Evolutionary conservation across 2,888 invertebrate species (phyloP).

Genomic region (Nipponacmea schrenckii): DNA sequence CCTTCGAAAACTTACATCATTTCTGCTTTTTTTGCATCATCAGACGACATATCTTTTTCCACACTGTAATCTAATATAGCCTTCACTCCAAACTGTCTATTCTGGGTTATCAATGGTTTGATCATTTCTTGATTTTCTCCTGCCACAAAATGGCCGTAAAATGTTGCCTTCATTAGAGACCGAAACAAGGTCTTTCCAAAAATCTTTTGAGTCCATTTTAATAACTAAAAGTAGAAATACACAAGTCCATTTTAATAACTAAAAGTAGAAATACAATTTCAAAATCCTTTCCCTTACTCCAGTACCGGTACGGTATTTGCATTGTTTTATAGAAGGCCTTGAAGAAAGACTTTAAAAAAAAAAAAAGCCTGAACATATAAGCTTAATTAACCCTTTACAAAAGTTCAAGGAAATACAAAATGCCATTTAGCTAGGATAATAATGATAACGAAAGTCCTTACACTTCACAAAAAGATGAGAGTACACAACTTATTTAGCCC

Average conservation of each 20-base stretch:
- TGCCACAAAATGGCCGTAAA: conserved; percentile 99
- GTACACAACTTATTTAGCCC: too few relatives aligned
- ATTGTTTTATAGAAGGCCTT: too few relatives aligned
- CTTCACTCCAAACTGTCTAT: conserved; percentile 96
- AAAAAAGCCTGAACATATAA: too few relatives aligned
- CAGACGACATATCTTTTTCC: conserved; percentile 87
- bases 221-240: conserved; percentile 61
- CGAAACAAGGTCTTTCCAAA: conserved; percentile 87
- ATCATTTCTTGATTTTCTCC: conserved; percentile 88
- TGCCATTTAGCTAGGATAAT: too few relatives aligned
- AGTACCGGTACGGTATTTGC: too few relatives aligned
- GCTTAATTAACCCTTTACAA: too few relatives aligned
- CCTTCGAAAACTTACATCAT: conserved; percentile 78
- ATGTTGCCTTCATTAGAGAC: conserved; percentile 88
- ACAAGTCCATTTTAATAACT: conserved; percentile 77
- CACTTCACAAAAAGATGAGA: too few relatives aligned
- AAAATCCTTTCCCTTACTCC: too few relatives aligned
- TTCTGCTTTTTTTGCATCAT: conserved; percentile 94
- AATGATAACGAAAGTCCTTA: too few relatives aligned
- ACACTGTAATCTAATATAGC: conserved; percentile 99
- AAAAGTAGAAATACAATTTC: too few relatives aligned
- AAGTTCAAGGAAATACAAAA: too few relatives aligned
- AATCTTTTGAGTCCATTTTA: conserved; percentile 80
- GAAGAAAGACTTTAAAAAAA: too few relatives aligned
- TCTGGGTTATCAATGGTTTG: conserved; percentile 68